A percentile compares a stretch with the other conserved stretches of the same genome.
These are phyloP conservation scores for Caranx melampygus DNA, from an alignment of 2,113 vertebrate species.

Conservation along the genomic window DNA sequence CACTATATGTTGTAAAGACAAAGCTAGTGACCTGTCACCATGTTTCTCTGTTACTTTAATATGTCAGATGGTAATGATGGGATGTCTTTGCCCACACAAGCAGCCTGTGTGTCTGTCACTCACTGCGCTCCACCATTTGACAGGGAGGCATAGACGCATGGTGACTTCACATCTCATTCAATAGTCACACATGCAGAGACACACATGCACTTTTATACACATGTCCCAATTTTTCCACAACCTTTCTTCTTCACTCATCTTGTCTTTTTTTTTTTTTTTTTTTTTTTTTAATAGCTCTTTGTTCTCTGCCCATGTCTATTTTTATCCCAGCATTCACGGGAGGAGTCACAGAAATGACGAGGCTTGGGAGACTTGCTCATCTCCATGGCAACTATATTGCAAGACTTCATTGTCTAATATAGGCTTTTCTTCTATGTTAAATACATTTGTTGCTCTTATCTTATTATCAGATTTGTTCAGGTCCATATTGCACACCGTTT, in stretches of 20 bases:
- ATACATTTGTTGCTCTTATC: slow-evolving; percentile 37
- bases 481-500: slow-evolving; percentile 24
- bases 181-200: slow-evolving; percentile 10
- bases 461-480: slow-evolving; percentile 32
- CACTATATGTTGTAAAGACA: neutral
- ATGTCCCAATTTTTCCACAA: slow-evolving; percentile 53
- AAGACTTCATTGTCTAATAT: slow-evolving; percentile 76
- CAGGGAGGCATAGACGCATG: slow-evolving; percentile 12
- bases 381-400: slow-evolving; percentile 86
- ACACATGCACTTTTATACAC: slow-evolving; percentile 41
- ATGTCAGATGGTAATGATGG: slow-evolving; percentile 55
- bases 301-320: slow-evolving; percentile 85
- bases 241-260: slow-evolving; percentile 63
- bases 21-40: neutral
- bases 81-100: slow-evolving; percentile 58
- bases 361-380: slow-evolving; percentile 85
- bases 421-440: slow-evolving; percentile 36
- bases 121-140: slow-evolving; percentile 61
- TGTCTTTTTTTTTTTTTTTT: slow-evolving; percentile 49
- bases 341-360: slow-evolving; percentile 86
- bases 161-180: slow-evolving; percentile 47
- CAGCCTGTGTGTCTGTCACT: slow-evolving; percentile 46
- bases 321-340: slow-evolving; percentile 83
- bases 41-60: slow-evolving; percentile 45
- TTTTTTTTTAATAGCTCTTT: slow-evolving; percentile 82